These are phyloP conservation scores for Notothenia coriiceps DNA, from an alignment of 2,113 vertebrate genomes.

Conservation along the genomic window DNA sequence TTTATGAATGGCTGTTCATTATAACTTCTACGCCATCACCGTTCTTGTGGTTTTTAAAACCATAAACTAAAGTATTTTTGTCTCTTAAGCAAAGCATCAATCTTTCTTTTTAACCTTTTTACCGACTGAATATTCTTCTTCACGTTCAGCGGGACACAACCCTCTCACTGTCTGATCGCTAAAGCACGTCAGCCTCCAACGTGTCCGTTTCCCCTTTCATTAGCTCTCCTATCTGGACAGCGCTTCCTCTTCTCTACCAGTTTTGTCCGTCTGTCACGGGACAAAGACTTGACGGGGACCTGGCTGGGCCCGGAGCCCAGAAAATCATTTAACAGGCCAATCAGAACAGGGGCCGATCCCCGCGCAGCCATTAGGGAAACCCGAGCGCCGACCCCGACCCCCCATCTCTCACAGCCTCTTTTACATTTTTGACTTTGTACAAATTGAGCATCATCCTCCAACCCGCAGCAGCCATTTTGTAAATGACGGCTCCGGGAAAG, in stretches of 20 bases:
- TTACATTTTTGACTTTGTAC: slow-evolving; percentile 63
- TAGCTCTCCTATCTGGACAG: slow-evolving; percentile 41
- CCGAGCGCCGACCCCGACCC: slow-evolving; percentile 46
- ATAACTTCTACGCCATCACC: no score
- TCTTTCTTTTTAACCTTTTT: background rate
- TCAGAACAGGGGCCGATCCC: slow-evolving; percentile 68
- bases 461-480: slow-evolving; percentile 75
- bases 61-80: background rate
- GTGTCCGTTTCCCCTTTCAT: slow-evolving; percentile 54
- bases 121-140: background rate
- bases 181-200: slow-evolving; percentile 22
- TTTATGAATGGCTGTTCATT: no score
- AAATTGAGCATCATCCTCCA: slow-evolving; percentile 80
- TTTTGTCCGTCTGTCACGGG: slow-evolving; percentile 69
- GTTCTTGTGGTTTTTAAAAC: background rate
- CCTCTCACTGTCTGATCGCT: slow-evolving; percentile 12
- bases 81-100: no score
- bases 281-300: slow-evolving; percentile 69
- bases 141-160: background rate
- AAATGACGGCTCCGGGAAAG: slow-evolving; percentile 58
- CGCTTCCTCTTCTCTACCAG: slow-evolving; percentile 47
- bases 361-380: slow-evolving; percentile 78
- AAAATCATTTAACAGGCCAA: slow-evolving; percentile 79
- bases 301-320: slow-evolving; percentile 72
- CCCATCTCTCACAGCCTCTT: slow-evolving; percentile 70